phyloP scores from a whole-genome alignment of 2,113 vertebrate species.

The Calcarius ornatus region DNA sequence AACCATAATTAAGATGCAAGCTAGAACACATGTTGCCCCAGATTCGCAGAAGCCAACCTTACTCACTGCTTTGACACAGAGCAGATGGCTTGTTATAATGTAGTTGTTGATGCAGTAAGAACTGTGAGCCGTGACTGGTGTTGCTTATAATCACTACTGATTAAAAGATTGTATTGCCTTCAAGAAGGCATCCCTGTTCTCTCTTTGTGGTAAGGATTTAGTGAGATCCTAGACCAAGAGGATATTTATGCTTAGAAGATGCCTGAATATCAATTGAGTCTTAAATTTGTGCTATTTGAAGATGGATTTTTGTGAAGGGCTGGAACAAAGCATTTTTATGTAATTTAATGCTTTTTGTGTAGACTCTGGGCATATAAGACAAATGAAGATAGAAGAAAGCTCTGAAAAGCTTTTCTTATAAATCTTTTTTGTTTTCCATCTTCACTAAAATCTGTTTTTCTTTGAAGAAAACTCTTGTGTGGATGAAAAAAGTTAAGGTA shows the following conservation, averaged over 20 bases:
- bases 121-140: background rate
- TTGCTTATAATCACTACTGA: background rate
- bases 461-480: background rate
- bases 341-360: background rate
- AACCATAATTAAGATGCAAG: constrained; percentile 33
- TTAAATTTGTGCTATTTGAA: background rate
- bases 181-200: background rate
- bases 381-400: background rate
- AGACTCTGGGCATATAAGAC: background rate
- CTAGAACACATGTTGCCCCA: constrained; percentile 28
- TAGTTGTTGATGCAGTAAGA: constrained; percentile 15
- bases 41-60: constrained; percentile 39
- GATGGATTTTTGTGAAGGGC: background rate
- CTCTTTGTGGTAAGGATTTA: background rate
- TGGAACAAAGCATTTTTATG: background rate
- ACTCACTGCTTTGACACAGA: constrained; percentile 14
- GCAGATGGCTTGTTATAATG: constrained; percentile 27
- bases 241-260: background rate
- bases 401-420: background rate
- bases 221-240: background rate
- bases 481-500: background rate
- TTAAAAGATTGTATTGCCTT: background rate
- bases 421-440: too few relatives aligned
- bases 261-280: background rate
- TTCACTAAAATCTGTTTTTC: background rate